phyloP scores from a whole-genome alignment of 2,113 vertebrate species.

The Tachysurus fulvidraco region DNA sequence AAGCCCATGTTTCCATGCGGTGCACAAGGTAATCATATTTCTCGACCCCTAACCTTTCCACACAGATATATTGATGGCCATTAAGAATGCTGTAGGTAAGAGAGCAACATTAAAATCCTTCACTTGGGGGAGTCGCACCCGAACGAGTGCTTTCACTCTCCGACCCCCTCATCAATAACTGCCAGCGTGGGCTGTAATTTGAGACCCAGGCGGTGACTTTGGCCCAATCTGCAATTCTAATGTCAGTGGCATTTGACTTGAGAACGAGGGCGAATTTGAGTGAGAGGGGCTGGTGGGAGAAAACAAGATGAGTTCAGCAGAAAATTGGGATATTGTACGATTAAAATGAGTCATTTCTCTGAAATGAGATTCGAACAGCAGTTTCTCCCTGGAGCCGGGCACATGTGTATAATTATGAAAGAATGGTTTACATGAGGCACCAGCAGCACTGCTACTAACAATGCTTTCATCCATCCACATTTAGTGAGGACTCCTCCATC shows the following conservation, averaged over 20 bases:
- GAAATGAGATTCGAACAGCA: constrained; percentile 42
- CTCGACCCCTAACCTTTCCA: constrained; percentile 54
- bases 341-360: constrained; percentile 46
- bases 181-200: constrained; percentile 51
- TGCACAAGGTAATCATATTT: constrained; percentile 55
- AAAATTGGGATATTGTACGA: constrained; percentile 47
- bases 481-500: constrained; percentile 26
- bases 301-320: constrained; percentile 47
- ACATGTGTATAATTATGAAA: constrained; percentile 45
- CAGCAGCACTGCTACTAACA: constrained; percentile 22
- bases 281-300: constrained; percentile 24
- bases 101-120: constrained; percentile 38
- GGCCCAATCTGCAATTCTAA: constrained; percentile 59
- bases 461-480: constrained; percentile 41
- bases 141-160: constrained; percentile 39
- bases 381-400: constrained; percentile 32
- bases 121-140: background rate
- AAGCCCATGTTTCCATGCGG: constrained; percentile 47
- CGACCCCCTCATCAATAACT: constrained; percentile 56
- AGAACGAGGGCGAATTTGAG: constrained; percentile 23
- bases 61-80: constrained; percentile 50
- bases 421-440: constrained; percentile 42
- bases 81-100: constrained; percentile 53
- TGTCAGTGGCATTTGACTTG: constrained; percentile 48
- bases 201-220: constrained; percentile 43